Evolutionary conservation across 2,797 vertebrate genomes (phyloP).

Genomic region (Microctenopoma steveboyesi): DNA sequence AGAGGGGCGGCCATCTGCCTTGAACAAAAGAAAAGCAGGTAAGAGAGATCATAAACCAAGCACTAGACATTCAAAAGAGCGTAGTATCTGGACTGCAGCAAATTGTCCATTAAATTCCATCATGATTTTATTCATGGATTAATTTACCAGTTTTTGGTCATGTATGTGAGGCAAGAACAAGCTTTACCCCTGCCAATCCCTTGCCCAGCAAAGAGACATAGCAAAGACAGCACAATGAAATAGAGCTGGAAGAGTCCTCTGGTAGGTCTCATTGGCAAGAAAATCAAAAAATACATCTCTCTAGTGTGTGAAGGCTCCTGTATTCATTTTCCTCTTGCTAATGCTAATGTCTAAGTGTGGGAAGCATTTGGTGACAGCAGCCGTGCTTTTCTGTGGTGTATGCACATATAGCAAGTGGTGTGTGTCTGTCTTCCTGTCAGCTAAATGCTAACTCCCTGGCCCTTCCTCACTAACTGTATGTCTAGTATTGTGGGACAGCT

Average conservation of each 20-base stretch:
- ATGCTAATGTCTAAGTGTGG: not conserved
- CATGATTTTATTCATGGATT: not conserved
- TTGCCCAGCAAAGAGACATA: conserved; percentile 4
- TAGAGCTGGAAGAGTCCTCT: conserved; percentile 28
- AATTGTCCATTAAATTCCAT: not conserved
- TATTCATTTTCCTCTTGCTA: conserved; percentile 19
- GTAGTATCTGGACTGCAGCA: not conserved
- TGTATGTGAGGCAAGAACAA: conserved; percentile 9
- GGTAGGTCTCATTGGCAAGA: conserved; percentile 40
- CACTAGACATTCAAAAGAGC: conserved; percentile 3
- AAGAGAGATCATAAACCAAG: not conserved
- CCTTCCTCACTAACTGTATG: conserved; percentile 9
- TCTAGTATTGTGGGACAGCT: not conserved
- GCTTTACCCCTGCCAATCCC: not conserved
- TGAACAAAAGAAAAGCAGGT: too few relatives aligned
- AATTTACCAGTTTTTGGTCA: not conserved
- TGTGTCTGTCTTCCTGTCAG: not conserved
- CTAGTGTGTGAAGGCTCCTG: conserved; percentile 24
- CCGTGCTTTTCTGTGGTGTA: conserved; percentile 16
- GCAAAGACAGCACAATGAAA: conserved; percentile 32
- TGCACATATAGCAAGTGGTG: not conserved
- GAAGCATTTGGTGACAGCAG: conserved; percentile 34
- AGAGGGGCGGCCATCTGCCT: too few relatives aligned
- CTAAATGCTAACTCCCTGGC: conserved; percentile 2
- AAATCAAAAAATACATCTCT: conserved; percentile 64